phyloP scores from a whole-genome alignment of 2,113 vertebrate genomes.

The Platichthys flesus region DNA sequence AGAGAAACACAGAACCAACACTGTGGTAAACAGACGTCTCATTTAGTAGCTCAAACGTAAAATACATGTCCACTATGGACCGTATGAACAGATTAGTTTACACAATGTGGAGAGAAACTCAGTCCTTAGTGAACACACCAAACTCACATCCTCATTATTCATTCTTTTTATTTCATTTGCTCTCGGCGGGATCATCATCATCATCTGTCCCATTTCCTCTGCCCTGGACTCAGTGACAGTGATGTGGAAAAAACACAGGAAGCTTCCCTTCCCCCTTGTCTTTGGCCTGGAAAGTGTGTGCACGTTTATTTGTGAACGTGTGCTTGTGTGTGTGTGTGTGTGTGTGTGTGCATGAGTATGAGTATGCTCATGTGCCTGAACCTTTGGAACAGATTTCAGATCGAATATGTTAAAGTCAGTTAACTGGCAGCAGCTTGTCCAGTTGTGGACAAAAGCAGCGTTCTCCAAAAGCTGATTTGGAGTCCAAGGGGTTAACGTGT shows the following conservation, averaged over 20 bases:
- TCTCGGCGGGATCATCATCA: slow-evolving; percentile 54
- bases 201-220: slow-evolving; percentile 56
- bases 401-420: no score
- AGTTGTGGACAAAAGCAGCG: neutral
- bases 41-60: slow-evolving; percentile 8
- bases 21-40: slow-evolving; percentile 18
- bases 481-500: neutral
- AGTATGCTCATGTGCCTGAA: neutral
- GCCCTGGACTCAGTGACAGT: slow-evolving; percentile 51
- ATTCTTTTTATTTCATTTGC: slow-evolving; percentile 48
- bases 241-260: slow-evolving; percentile 50
- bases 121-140: neutral
- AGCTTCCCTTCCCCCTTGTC: slow-evolving; percentile 41
- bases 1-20: slow-evolving; percentile 8
- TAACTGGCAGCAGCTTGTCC: no score
- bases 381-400: no score
- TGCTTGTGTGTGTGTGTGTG: slow-evolving; percentile 21
- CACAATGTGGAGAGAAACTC: no score
- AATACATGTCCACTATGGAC: neutral
- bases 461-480: neutral
- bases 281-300: slow-evolving; percentile 6
- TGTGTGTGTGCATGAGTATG: neutral
- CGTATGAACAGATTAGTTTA: neutral
- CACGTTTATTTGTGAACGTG: neutral
- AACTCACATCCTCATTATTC: slow-evolving; percentile 50